Percentiles rank a stretch among this genome's conserved stretches.
Conservation (phyloP, 2,797 vertebrate genomes). For the Sebastes melanostomus region DNA sequence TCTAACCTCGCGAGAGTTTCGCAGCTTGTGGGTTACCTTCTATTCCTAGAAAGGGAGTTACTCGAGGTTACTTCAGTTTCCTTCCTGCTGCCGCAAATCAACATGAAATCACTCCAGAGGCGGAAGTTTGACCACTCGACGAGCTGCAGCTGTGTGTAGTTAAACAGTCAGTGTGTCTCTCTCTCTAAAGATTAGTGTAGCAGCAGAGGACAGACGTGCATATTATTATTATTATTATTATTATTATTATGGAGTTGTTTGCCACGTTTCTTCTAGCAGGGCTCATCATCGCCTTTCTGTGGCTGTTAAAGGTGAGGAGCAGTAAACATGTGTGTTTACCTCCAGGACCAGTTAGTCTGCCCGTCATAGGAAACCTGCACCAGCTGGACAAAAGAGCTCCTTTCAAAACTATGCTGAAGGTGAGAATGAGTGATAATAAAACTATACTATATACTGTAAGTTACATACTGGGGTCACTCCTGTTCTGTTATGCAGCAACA, state of each 20-base stretch:
- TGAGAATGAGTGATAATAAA: conserved; percentile 6
- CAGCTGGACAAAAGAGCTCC: conserved; percentile 70
- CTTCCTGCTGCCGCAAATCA: not conserved
- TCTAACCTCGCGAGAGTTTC: too few relatives aligned
- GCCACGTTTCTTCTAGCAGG: not conserved
- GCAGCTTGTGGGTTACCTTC: too few relatives aligned
- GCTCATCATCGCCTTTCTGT: conserved; percentile 30
- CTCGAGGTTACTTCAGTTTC: not conserved
- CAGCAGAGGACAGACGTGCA: not conserved
- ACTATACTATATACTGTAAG: too few relatives aligned
- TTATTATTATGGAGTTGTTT: conserved; percentile 16
- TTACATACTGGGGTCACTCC: too few relatives aligned
- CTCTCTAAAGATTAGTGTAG: not conserved
- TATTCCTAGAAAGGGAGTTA: not conserved
- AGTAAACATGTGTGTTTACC: conserved; percentile 36
- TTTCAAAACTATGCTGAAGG: conserved; percentile 69
- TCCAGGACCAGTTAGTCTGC: conserved; percentile 67
- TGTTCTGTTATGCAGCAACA: not conserved
- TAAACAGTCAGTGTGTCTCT: not conserved
- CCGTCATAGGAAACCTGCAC: conserved; percentile 72
- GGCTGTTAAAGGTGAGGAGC: conserved; percentile 35
- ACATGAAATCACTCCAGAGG: not conserved
- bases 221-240: conserved; percentile 22
- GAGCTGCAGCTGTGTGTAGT: not conserved
- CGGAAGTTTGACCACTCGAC: too few relatives aligned